Base-by-base conservation (phyloP, 2,888 invertebrate genomes). In the Callinectes sapidus region DNA sequence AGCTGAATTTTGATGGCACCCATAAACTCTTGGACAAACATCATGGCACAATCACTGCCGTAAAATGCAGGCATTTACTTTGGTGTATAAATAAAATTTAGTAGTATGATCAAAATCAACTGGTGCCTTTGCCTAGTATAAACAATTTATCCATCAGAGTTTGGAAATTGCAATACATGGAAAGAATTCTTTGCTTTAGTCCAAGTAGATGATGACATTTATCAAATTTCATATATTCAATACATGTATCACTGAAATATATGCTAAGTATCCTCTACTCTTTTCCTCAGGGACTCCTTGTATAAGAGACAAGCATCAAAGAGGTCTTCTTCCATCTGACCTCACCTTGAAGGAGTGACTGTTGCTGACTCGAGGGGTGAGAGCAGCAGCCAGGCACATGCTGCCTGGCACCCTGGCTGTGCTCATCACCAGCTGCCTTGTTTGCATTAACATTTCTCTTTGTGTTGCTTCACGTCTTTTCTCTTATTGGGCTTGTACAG, bases 341-440 rank as follows among this genome's bases (percentile, higher is more conserved):
- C 89, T 39, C 16, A 89, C 39, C 42, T 35, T 39, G 28, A 42
- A 81, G 42, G 48, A 39, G 55, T 16, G 8, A 23, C 32, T 32
- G 89, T 39, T 66, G 89, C 39, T 13, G 16, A 55, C 66, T 54
- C 66, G 66, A 14, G 89, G 89, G 23, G 66, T 89, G 39, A 89
- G 13, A 61, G 89, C 28, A 23, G 89, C 32, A n/a, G 89, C 66
- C 3, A 89, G 18, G 39, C 66, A 89, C 66, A 42, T 16, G 66
- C 66, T 32, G 1, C 23, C n/a, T 23, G 66, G 89, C 66, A 66
- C 48, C 89, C 66, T 32, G 39, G 23, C 39, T 16, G 42, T n/a
- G 35, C 88, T 13, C 55, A 14, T 18, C 66, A 89, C 16, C 89
- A 89, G 0, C 66, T 66, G 35, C 28, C 66, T 61, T 8, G 35